Evolutionary conservation across 2,888 invertebrate species (phyloP), one percentile per base, ranked within the genome.

Genomic region (Galeopsomyia nigrocyanea): DNA sequence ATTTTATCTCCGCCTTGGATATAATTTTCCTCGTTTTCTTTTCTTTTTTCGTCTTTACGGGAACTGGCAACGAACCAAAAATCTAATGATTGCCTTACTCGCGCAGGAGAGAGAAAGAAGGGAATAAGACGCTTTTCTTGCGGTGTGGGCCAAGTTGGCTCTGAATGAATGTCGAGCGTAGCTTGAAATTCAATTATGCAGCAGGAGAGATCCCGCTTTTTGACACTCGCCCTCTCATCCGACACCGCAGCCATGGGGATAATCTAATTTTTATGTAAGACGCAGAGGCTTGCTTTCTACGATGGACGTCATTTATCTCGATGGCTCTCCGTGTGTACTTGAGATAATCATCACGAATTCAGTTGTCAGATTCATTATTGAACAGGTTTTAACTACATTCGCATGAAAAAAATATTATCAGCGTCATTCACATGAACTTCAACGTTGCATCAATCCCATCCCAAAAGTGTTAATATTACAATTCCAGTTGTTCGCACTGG

Each of bases 51-150:
- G n/a, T n/a, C 26, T 53, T 3, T 26, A 76, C 74, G 61, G 3
- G 26, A 3, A 5, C 78, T 82, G 83, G 82, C 81, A 80, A 75
- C 77, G 77, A 78, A 82, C 82, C 81, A 82, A 81, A 81, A 82
- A 80, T 77, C 80, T 81, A 81, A 81, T 79, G 81, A 82, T 80
- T 78, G 75, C 73, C 77, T 22, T 26, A 26, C 63, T 49, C 39
- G 47, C 21, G 13, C 22, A 3, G 26, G 50, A 21, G 10, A 14
- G 26, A 26, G 47, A 19, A 16, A 51, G 9, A 61, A 55, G 14
- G 49, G 17, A 53, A 26, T 26, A 26, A 53, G 53, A 53, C 9
- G 53, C 53, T 53, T 17, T 17, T 19, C 47, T 60, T 53, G 65
- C 62, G 69, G 73, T 61, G 73, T 61, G 50, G 46, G n/a, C 51